phyloP scores from a whole-genome alignment of 2,113 vertebrate genomes.

The Myrmecobius fasciatus region DNA sequence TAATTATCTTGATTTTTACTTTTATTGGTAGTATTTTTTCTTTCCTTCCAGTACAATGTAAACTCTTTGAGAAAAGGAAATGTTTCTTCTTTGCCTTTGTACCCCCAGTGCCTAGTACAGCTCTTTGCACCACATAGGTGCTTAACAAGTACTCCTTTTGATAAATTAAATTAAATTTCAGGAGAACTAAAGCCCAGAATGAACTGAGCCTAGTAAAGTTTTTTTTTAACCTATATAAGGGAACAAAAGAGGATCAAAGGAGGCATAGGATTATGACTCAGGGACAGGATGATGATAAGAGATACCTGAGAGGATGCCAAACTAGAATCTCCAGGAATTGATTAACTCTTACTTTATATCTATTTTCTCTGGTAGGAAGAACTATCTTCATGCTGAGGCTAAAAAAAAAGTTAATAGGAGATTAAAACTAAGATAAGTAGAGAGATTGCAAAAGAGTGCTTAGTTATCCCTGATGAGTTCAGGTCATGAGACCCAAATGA shows the following conservation, averaged over 20 bases:
- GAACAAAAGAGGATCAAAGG: background rate
- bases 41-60: background rate
- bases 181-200: background rate
- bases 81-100: background rate
- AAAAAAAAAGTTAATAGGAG: background rate
- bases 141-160: background rate
- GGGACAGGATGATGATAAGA: conserved; percentile 1
- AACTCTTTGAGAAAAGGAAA: background rate
- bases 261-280: background rate
- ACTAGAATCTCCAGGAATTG: background rate
- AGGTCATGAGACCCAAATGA: background rate
- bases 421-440: background rate
- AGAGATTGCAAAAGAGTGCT: background rate
- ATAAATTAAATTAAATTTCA: background rate
- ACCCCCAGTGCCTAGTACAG: rapidly evolving
- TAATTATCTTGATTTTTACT: background rate
- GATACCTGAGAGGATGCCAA: background rate
- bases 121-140: background rate
- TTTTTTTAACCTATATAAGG: background rate
- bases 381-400: background rate
- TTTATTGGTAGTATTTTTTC: background rate
- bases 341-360: background rate
- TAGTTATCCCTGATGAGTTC: background rate
- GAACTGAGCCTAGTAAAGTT: background rate
- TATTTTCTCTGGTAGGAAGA: background rate